phyloP scores from a whole-genome alignment of 2,113 vertebrate species.

The Arizona elegans region DNA sequence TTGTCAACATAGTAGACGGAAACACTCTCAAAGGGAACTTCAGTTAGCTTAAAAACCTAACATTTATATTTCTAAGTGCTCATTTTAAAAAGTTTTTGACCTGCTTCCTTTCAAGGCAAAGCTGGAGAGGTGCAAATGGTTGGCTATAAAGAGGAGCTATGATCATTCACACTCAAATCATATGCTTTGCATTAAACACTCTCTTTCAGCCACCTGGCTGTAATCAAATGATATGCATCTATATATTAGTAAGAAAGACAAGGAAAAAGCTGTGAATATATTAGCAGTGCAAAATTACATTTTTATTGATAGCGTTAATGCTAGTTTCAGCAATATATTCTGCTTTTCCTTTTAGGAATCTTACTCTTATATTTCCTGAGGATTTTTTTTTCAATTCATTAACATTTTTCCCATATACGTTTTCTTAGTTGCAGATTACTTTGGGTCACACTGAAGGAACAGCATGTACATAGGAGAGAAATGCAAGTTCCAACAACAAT shows the following conservation, averaged over 20 bases:
- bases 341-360: neutral
- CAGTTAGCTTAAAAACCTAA: neutral
- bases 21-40: neutral
- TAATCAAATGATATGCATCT: constrained; percentile 1
- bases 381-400: neutral
- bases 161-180: neutral
- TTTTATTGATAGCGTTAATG: neutral
- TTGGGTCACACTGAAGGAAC: neutral
- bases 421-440: neutral
- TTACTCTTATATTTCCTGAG: neutral
- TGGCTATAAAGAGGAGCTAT: neutral
- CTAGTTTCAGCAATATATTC: neutral
- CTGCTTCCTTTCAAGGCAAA: neutral
- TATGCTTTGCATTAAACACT: constrained; percentile 2
- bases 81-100: neutral
- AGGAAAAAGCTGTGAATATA: neutral
- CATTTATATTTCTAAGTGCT: neutral
- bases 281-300: neutral
- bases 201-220: constrained; percentile 10
- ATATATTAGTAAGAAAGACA: neutral
- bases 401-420: neutral
- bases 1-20: neutral
- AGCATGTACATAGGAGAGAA: neutral
- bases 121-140: neutral
- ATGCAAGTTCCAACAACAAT: neutral